Evolutionary conservation across 2,888 invertebrate genomes (phyloP), one percentile per base, ranked within the genome.

Genomic region (Apamea sordens): DNA sequence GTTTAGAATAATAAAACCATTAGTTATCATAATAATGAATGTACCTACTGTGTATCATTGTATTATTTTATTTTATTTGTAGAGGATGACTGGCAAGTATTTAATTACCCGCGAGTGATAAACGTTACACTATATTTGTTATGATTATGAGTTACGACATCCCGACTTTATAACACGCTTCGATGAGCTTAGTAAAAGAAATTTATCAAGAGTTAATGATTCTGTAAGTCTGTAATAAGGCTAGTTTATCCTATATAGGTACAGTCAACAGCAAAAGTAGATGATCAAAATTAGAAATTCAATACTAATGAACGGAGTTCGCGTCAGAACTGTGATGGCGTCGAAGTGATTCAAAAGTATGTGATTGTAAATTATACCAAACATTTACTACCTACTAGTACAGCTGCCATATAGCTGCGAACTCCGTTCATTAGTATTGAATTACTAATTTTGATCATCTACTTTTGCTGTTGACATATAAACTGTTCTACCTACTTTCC

Each of bases 51-150:
- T 64, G 24, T 70, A 53, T 56, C 50, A 63, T 50, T 24, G 24
- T 50, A 75, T 36, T 41, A 82, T 44, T 74, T 21, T 75, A 28
- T 28, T 50, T 77, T 75, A 75, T 82, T 75, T 65, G 15, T 59
- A 21, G 44, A 76, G 65, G 44, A 85, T 85, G 87, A 86, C 84
- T 79, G 32, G 85, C 85, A 84, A 61, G 53, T 75, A 80, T 86
- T 84, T 77, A 77, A 77, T 81, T 86, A 73, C 28, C 21, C 21
- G 44, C 75, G 70, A 76, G 69, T 70, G 76, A 86, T 76, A 79
- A 85, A 73, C 32, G 64, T 47, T 71, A 53, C 24, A 71, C 47
- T 65, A 71, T 67, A 53, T 41, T 79, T 41, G 70, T 61, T 50
- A 53, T 50, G 24, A 82, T 71, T 28, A 68, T 56, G 56, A 59